phyloP scores from a whole-genome alignment of 1,140 invertebrate species.

The Gyrodactylus salaris region DNA sequence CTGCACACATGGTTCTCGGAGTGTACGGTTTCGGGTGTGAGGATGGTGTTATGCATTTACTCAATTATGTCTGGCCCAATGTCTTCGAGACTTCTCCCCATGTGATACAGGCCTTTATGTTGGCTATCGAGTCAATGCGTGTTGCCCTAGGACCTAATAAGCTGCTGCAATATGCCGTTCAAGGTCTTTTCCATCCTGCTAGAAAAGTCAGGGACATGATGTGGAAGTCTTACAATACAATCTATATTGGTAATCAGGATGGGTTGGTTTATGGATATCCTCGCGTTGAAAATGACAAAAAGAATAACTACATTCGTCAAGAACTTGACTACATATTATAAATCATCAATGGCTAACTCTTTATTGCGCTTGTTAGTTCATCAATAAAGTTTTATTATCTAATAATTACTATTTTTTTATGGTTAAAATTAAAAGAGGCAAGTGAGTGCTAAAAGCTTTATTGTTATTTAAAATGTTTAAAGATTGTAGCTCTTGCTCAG shows the following conservation, averaged over 20 bases:
- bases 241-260: constrained; percentile 95
- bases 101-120: constrained; percentile 96
- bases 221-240: constrained; percentile 88
- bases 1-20: constrained; percentile 90
- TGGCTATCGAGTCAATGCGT: constrained; percentile 71
- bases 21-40: constrained; percentile 97
- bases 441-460: no score
- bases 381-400: no score
- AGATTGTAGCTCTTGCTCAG: no score
- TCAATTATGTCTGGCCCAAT: constrained; percentile 98
- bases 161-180: constrained; percentile 67
- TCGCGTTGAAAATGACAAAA: constrained; percentile 58
- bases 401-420: no score
- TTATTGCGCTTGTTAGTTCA: no score
- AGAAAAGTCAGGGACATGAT: constrained; percentile 92
- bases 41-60: constrained; percentile 68
- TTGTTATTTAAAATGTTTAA: no score
- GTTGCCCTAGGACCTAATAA: constrained; percentile 79
- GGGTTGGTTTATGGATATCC: constrained; percentile 87
- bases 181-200: constrained; percentile 90
- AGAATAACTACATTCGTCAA: constrained; percentile 71
- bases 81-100: constrained; percentile 98
- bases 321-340: constrained; percentile 79
- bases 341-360: no score
- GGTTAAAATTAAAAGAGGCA: no score